Base-by-base conservation (phyloP, 2,113 vertebrate species). In the Trogon melanurus region DNA sequence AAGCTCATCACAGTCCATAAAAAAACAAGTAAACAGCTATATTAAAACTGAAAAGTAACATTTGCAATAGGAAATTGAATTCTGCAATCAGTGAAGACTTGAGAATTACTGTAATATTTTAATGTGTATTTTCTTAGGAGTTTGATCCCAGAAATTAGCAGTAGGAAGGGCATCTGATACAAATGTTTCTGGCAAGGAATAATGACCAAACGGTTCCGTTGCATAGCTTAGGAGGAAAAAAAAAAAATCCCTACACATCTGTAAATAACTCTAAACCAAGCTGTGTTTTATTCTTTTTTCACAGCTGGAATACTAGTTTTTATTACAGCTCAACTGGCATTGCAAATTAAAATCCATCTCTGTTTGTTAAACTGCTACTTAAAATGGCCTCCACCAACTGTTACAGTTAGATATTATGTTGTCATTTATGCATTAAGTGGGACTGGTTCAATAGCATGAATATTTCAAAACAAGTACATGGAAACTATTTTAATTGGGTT, bases 321-420 rank as follows among this genome's bases (percentile, higher is more conserved):
- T 98, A 98, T 97, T 98, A 98, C 97, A 97, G 95, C 97, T 98
- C 97, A 98, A 98, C 93, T 96, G 95, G 97, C 97, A 97, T 95
- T 94, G 93, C 97, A 98, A 98, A 98, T 98, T 98, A 98, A 98
- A 98, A 98, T 98, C 97, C 95, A 97, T 98, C 95, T 98, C 94
- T 97, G 95, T 98, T 98, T 97, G 95, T 97, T 97, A 97, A 98
- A 98, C 84, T 98, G 97, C 95, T 97, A 89, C 96, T 98, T 98
- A 97, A 97, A 98, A 98, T 98, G 97, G 95, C 79, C 97, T 98
- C 94, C 54, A 94, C 96, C 98, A 98, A 98, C 98, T 98, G 97
- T 97, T 98, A 97, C 94, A 97, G 97, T 96, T 87, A 91, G 95
- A 96, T 98, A 97, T 97, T 97, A 95, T 95, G 95, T 93, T 98